Conservation (phyloP, 2,888 invertebrate genomes). For the Agriotes lineatus region DNA sequence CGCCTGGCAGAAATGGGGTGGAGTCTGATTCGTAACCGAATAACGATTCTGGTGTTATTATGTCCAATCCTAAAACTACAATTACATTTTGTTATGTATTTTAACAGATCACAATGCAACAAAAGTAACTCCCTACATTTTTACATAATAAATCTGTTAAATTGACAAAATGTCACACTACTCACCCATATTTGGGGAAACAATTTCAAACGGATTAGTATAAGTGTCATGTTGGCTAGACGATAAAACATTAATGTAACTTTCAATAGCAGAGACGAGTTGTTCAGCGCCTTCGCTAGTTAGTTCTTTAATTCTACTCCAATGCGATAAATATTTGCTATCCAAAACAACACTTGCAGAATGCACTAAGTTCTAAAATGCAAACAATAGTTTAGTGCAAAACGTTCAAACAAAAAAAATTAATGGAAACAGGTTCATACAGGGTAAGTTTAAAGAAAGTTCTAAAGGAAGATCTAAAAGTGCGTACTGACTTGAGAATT, state of each 20-base stretch:
- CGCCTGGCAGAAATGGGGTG: conserved; percentile 64
- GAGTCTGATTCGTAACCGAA: conserved; percentile 85
- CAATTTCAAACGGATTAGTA: conserved; percentile 93
- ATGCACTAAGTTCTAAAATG: conserved; percentile 80
- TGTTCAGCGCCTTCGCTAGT: conserved; percentile 81
- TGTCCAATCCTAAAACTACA: conserved; percentile 87
- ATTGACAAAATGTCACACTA: conserved; percentile 31
- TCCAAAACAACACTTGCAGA: conserved; percentile 83
- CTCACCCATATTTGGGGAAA: conserved; percentile 85
- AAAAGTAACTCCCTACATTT: too few relatives aligned
- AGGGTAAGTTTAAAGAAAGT: background rate
- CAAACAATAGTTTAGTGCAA: conserved; percentile 20
- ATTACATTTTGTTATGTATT: too few relatives aligned
- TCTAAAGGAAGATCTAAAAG: too few relatives aligned
- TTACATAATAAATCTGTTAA: background rate
- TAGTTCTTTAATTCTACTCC: conserved; percentile 80
- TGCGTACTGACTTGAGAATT: too few relatives aligned
- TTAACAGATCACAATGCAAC: too few relatives aligned
- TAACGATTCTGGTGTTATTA: conserved; percentile 88
- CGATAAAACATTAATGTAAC: conserved; percentile 85
- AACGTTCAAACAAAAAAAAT: background rate
- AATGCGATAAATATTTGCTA: conserved; percentile 77
- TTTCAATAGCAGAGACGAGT: conserved; percentile 81
- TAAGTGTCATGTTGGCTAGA: conserved; percentile 92
- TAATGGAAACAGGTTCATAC: background rate